phyloP scores from a whole-genome alignment of 2,888 invertebrate species.

The Drosophila parthenogenetica region DNA sequence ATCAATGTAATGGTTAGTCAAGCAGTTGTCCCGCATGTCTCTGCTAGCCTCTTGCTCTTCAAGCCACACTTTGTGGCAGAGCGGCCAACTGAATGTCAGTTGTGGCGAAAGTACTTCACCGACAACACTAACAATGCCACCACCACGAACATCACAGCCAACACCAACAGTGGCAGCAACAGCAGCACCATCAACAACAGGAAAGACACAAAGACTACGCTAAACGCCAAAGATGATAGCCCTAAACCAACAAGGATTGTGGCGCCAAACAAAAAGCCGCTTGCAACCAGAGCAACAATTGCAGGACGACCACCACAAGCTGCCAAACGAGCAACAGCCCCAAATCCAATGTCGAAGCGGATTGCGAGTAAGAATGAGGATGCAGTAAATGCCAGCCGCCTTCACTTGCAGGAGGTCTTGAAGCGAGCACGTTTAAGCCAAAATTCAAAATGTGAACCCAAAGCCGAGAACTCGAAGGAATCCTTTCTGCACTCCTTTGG shows the following conservation, averaged over 20 bases:
- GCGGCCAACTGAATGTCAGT: slow-evolving; percentile 51
- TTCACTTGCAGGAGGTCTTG: slow-evolving; percentile 58
- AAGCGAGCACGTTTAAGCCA: slow-evolving; percentile 42
- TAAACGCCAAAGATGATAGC: slow-evolving; percentile 11
- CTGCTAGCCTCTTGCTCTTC: neutral
- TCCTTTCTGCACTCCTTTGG: slow-evolving; percentile 52
- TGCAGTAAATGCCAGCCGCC: slow-evolving; percentile 55
- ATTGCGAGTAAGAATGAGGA: slow-evolving; percentile 7
- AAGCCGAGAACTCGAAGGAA: slow-evolving; percentile 38
- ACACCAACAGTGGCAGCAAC: slow-evolving; percentile 10
- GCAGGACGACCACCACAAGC: slow-evolving; percentile 8
- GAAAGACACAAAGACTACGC: neutral
- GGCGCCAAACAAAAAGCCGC: slow-evolving; percentile 13
- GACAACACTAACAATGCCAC: neutral
- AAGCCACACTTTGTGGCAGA: slow-evolving; percentile 53
- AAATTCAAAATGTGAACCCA: slow-evolving; percentile 12
- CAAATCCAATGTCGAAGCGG: neutral
- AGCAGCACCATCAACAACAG: neutral
- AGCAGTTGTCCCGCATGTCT: slow-evolving; percentile 54
- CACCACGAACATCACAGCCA: neutral
- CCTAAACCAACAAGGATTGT: slow-evolving; percentile 13
- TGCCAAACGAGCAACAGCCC: neutral
- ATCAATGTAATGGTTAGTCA: slow-evolving; percentile 55
- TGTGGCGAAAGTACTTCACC: slow-evolving; percentile 57
- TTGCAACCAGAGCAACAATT: neutral